These are phyloP conservation scores for Hesperia comma DNA, from an alignment of 2,888 invertebrate genomes.

Conservation along the genomic window DNA sequence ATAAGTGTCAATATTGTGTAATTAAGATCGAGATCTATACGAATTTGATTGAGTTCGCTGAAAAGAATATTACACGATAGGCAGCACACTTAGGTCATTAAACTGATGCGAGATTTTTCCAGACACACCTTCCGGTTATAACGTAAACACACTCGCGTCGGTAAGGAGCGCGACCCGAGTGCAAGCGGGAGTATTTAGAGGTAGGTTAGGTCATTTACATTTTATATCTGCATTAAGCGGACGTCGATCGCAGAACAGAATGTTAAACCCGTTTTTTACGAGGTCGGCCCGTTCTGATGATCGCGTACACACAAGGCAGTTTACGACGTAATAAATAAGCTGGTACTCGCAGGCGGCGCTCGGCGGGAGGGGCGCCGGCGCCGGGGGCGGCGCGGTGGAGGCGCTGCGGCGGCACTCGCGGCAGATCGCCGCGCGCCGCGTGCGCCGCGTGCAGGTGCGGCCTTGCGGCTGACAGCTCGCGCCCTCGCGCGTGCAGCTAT, in stretches of 20 bases:
- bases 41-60: background rate
- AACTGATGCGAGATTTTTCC: conserved; percentile 9
- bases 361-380: conserved; percentile 36
- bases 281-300: conserved; percentile 40
- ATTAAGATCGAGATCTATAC: background rate
- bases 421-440: conserved; percentile 92
- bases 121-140: conserved; percentile 8
- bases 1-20: conserved; percentile 2
- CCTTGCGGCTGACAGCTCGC: conserved; percentile 27
- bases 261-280: conserved; percentile 44
- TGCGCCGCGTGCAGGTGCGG: conserved; percentile 92
- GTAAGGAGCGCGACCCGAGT: background rate
- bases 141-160: conserved; percentile 4
- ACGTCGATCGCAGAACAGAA: conserved; percentile 40
- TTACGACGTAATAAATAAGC: conserved; percentile 61
- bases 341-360: conserved; percentile 38
- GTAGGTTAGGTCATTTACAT: conserved; percentile 20
- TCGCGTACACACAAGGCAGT: conserved; percentile 42
- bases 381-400: conserved; percentile 79
- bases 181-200: conserved; percentile 25
- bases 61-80: background rate
- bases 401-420: conserved; percentile 92
- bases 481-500: conserved; percentile 21
- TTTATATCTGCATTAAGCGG: conserved; percentile 37
- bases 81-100: conserved; percentile 6